These are phyloP conservation scores for Pelvicachromis taeniatus DNA, from an alignment of 2,113 vertebrate species.

Conservation along the genomic window DNA sequence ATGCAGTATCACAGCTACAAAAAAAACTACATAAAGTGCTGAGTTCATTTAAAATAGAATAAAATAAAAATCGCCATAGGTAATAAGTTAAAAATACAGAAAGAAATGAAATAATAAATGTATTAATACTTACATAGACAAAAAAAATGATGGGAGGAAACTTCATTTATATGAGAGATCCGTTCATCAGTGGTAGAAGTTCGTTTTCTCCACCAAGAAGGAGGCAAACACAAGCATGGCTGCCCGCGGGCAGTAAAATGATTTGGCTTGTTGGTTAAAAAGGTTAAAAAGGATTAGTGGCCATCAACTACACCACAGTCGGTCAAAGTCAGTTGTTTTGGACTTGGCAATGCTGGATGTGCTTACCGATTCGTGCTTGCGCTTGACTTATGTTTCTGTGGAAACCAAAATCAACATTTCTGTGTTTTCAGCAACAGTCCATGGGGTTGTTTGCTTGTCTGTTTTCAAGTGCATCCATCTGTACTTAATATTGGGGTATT, in stretches of 20 bases:
- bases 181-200: neutral
- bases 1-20: neutral
- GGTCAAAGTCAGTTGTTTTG: slow-evolving; percentile 75
- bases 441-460: neutral
- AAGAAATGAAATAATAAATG: neutral
- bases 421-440: neutral
- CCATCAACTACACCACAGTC: slow-evolving; percentile 62
- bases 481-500: neutral
- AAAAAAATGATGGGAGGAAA: neutral
- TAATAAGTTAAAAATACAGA: neutral
- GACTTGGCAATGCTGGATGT: slow-evolving; percentile 68
- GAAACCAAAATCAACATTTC: neutral
- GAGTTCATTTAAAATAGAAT: neutral
- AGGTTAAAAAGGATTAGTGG: slow-evolving; percentile 56
- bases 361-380: neutral
- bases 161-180: neutral
- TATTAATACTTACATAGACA: slow-evolving; percentile 20
- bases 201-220: neutral
- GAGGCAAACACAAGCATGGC: slow-evolving; percentile 27
- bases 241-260: slow-evolving; percentile 68
- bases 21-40: neutral
- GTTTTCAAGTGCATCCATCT: neutral
- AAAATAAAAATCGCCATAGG: neutral
- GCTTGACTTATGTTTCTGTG: neutral
- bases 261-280: slow-evolving; percentile 62